Evolutionary conservation across 2,113 vertebrate species (phyloP).

Genomic region (Brachyhypopomus occidentalis): DNA sequence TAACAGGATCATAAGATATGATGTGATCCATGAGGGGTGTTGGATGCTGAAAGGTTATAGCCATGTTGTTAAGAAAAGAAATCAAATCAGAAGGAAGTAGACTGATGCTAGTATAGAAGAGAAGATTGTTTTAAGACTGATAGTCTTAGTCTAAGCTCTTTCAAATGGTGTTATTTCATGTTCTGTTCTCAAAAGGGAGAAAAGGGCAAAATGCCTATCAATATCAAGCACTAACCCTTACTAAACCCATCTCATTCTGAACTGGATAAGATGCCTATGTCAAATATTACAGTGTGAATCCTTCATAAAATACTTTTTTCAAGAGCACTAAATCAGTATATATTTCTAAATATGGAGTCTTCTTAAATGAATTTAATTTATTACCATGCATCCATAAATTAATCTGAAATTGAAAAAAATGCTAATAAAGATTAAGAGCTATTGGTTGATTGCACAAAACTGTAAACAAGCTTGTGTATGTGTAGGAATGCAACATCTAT

Average conservation of each 20-base stretch:
- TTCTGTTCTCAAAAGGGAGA: not conserved
- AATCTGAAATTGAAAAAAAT: slow-evolving; percentile 37
- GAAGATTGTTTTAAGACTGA: slow-evolving; percentile 1
- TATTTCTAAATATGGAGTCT: not conserved
- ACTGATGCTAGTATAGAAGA: slow-evolving; percentile 5
- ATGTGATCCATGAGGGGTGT: not conserved
- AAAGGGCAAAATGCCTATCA: slow-evolving; percentile 28
- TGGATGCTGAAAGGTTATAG: not conserved
- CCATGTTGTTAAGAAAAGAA: not conserved
- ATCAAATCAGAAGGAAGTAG: not conserved
- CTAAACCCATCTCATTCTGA: not conserved
- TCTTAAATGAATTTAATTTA: slow-evolving; percentile 30
- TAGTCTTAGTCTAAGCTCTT: slow-evolving; percentile 17
- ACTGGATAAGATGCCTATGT: not conserved
- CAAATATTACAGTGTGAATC: not conserved
- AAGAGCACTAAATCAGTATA: not conserved
- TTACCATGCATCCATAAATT: slow-evolving; percentile 26
- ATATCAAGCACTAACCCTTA: slow-evolving; percentile 31
- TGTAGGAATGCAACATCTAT: slow-evolving; percentile 40
- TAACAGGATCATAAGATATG: not conserved
- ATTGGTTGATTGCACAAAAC: slow-evolving; percentile 38
- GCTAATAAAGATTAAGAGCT: slow-evolving; percentile 35
- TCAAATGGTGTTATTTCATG: slow-evolving; percentile 1
- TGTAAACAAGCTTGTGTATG: slow-evolving; percentile 18
- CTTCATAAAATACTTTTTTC: slow-evolving; percentile 3